Evolutionary conservation across 2,888 invertebrate genomes (phyloP), one percentile per base, ranked within the genome.

Genomic region (Teleiodes luculella): DNA sequence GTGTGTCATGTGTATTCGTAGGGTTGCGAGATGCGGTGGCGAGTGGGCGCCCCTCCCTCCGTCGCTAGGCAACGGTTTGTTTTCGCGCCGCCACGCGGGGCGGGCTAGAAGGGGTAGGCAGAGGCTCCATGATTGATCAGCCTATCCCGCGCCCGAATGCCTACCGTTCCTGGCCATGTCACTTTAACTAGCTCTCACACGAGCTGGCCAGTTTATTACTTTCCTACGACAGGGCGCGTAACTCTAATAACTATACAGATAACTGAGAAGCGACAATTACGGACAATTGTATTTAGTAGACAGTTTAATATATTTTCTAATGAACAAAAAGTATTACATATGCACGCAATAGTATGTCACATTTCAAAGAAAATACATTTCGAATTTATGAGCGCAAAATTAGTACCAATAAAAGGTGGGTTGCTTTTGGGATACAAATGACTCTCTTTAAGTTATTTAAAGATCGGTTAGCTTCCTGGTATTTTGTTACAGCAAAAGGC

Each of bases 51-150:
- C 75, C 74, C 71, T 72, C 69, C 68, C 66, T 61, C 55, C 71
- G 88, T 87, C 80, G 85, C 88, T 68, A 56, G 60, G 88, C 86
- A 84, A 87, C 88, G 78, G 86, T 80, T 88, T 89, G 88, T 89
- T 87, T 88, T 88, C 86, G 81, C 84, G 80, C 78, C 79, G 71
- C 70, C 76, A 16, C 13, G 71, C 75, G 73, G 83, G 88, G 86
- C 85, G 85, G 86, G 86, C 74, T 85, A 84, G 86, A 88, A 88
- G 86, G 88, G 89, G 87, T 87, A 83, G 43, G 43, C 43, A 28
- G 39, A 41, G 28, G 81, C 78, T 78, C 80, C 83, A 83, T 89
- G 89, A 89, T 89, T 89, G 89, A 89, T 89, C 89, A 87, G 84
- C 88, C 89, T 87, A 85, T 86, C 83, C 80, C 79, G 72, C 49